A percentile compares a stretch with the other conserved stretches of the same genome.
Evolutionary conservation across 2,797 vertebrate species (phyloP).

Genomic region (Salmo trutta): DNA sequence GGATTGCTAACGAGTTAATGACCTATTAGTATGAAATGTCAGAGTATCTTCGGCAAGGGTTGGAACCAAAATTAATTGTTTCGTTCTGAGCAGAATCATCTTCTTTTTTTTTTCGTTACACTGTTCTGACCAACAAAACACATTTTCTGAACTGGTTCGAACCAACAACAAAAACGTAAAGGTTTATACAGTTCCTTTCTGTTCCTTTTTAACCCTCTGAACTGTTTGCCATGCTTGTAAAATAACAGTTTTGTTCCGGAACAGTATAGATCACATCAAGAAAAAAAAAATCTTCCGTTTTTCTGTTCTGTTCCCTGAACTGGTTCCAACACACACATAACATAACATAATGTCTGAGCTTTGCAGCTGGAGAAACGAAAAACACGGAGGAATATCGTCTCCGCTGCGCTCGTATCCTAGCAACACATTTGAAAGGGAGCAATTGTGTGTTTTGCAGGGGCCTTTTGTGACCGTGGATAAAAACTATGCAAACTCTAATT

Average conservation of each 20-base stretch:
- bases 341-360: slow-evolving; percentile 39
- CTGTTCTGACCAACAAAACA: too few species aligned
- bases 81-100: too few species aligned
- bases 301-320: too few species aligned
- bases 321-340: background rate
- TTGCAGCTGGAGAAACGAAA: slow-evolving; percentile 62
- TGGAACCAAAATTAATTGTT: too few species aligned
- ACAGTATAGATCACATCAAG: too few species aligned
- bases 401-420: slow-evolving; percentile 82
- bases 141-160: too few species aligned
- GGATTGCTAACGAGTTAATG: background rate
- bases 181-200: too few species aligned
- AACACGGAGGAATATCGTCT: slow-evolving; percentile 73
- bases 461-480: slow-evolving; percentile 76
- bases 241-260: too few species aligned
- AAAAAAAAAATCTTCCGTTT: fast-evolving
- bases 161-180: too few species aligned
- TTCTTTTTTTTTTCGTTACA: too few species aligned
- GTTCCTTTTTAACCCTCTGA: too few species aligned
- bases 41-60: background rate
- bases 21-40: background rate
- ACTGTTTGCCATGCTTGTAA: too few species aligned
- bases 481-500: slow-evolving; percentile 70
- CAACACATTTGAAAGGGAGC: slow-evolving; percentile 81
- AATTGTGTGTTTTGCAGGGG: slow-evolving; percentile 70